These are phyloP conservation scores for Lamellibrachia luymesi DNA, from an alignment of 1,140 invertebrate species.

Conservation along the genomic window DNA sequence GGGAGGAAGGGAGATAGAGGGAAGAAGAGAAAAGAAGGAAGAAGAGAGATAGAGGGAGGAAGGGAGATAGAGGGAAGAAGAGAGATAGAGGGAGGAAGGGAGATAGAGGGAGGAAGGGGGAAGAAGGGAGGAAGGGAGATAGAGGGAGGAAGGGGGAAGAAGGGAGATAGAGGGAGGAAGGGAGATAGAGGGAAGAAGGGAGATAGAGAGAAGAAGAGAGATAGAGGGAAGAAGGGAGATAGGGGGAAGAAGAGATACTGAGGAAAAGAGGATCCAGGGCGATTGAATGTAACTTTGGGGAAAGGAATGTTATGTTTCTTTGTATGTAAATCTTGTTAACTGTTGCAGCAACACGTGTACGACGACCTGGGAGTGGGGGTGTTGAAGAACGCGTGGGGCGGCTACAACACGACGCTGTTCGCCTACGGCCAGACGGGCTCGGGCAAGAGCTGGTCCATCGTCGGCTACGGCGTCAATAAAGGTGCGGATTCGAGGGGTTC, in stretches of 20 bases:
- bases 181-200: too few species aligned
- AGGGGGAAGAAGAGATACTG: too few species aligned
- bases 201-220: too few species aligned
- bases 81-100: too few species aligned
- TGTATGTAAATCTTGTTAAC: not conserved
- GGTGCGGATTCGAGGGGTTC: constrained; percentile 25
- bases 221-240: too few species aligned
- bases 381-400: constrained; percentile 66
- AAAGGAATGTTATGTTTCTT: not conserved
- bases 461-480: constrained; percentile 69
- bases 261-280: too few species aligned
- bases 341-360: constrained; percentile 61
- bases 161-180: too few species aligned
- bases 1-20: too few species aligned
- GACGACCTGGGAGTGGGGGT: constrained; percentile 63
- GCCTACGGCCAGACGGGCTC: constrained; percentile 68
- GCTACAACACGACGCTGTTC: constrained; percentile 66
- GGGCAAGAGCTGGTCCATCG: constrained; percentile 67
- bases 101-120: too few species aligned
- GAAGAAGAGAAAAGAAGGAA: too few species aligned
- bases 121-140: not conserved
- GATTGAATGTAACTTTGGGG: not conserved
- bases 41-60: too few species aligned
- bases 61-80: too few species aligned
- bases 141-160: not conserved